Evolutionary conservation across 1,140 invertebrate genomes (phyloP), one percentile per base, ranked within the genome.

Genomic region (Drosophila arawakana): DNA sequence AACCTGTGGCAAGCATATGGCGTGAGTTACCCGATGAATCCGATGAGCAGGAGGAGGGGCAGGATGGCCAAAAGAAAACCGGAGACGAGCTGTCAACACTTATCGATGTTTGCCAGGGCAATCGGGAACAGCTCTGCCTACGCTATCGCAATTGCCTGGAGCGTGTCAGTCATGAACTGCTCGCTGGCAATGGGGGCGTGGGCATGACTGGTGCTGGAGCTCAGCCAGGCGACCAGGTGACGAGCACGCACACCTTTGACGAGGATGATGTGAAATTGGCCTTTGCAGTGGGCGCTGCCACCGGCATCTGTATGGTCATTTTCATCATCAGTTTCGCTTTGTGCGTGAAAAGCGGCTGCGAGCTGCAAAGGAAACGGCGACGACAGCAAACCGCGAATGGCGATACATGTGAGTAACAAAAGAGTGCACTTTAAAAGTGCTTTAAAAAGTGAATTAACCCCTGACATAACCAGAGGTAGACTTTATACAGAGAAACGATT

Each of bases 271-370:
- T 90, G 4, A 90, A 90, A 59, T 41, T 90, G 66, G 86, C 85
- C 44, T 90, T 90, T 54, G 70, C 86, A 9, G 80, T 90, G 30
- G 86, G 86, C 3, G 81, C 78, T 3, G 81, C 86, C 61, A 85
- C 85, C 4, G 86, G 86, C 50, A 81, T 90, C 46, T 86, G 86
- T 55, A 80, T 90, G 76, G 82, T 90, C 59, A 90, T 90, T 50
- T 90, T 90, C 34, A 86, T 90, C 54, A 90, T 90, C 5, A 82
- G 81, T 52, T 90, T 81, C 59, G 86, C 81, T 8, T 60, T 90
- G 0, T 90, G 86, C 59, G 60, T 90, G 5, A 90, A 90, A 55
- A 90, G 88, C 49, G 81, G 81, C 61, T 90, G 86, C 43, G 86
- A 90, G 58, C 49, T 85, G 68, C 62, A 78, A 6, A 85, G 73